phyloP scores from a whole-genome alignment of 2,113 vertebrate species.

The Crotalus horridus region DNA sequence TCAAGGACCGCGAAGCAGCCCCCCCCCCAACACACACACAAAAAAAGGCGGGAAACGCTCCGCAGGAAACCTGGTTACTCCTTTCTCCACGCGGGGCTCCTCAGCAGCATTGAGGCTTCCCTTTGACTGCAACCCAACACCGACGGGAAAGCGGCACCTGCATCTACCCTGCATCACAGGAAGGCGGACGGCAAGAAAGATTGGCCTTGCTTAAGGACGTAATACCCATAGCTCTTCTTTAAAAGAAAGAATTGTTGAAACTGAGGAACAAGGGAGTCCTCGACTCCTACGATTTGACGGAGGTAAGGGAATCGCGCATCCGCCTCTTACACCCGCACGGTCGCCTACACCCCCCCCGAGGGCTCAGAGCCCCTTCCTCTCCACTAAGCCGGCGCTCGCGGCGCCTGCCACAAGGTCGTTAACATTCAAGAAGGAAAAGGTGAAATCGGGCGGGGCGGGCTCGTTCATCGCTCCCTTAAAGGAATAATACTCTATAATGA shows the following conservation, averaged over 20 bases:
- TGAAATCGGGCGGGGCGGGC: neutral
- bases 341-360: neutral
- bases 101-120: neutral
- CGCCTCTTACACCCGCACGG: neutral
- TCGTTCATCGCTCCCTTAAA: neutral
- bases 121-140: neutral
- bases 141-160: neutral
- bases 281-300: neutral
- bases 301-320: neutral
- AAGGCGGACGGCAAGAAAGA: neutral
- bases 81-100: neutral
- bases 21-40: too few relatives aligned
- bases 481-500: neutral
- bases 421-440: conserved; percentile 7
- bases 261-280: neutral
- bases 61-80: neutral
- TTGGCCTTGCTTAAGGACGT: neutral
- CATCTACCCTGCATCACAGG: neutral
- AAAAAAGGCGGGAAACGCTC: neutral
- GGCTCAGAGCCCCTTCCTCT: conserved; percentile 20
- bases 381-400: neutral
- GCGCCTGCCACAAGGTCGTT: conserved; percentile 41
- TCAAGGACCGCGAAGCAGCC: neutral
- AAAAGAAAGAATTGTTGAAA: neutral
- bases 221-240: neutral